phyloP scores from a whole-genome alignment of 2,888 invertebrate genomes.

The Melinaea menophilus region DNA sequence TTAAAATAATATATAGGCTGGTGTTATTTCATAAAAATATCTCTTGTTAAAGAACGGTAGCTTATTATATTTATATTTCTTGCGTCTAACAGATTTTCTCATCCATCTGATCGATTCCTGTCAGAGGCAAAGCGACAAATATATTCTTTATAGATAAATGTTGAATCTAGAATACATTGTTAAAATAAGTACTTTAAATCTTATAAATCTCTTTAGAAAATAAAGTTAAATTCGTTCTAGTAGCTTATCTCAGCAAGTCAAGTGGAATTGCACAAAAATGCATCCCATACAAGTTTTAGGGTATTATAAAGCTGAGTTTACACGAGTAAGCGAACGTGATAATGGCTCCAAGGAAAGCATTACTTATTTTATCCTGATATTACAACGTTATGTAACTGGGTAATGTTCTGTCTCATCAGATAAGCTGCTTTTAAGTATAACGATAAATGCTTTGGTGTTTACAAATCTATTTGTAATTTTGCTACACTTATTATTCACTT shows the following conservation, averaged over 20 bases:
- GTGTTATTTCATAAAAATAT: not conserved
- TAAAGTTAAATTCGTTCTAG: too few species aligned
- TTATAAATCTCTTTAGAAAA: too few species aligned
- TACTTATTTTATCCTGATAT: constrained; percentile 8
- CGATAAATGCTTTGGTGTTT: constrained; percentile 3
- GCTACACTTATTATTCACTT: not conserved
- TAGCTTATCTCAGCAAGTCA: too few species aligned
- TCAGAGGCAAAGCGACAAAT: too few species aligned
- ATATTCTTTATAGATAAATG: too few species aligned
- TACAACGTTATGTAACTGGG: constrained; percentile 6
- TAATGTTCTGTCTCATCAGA: constrained; percentile 5
- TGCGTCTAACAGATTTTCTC: too few species aligned
- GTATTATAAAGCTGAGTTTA: not conserved
- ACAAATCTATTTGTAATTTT: constrained; percentile 1
- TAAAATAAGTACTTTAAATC: too few species aligned
- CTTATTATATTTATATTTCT: too few species aligned
- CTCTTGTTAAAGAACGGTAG: too few species aligned
- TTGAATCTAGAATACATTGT: too few species aligned
- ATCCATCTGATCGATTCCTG: too few species aligned
- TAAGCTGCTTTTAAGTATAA: constrained; percentile 4
- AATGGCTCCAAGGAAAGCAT: constrained; percentile 5
- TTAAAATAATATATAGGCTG: constrained; percentile 46
- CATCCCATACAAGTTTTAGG: not conserved
- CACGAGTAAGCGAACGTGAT: constrained; percentile 5
- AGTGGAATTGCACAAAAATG: constrained; percentile 1